These are phyloP conservation scores for Patella caerulea DNA, from an alignment of 2,888 invertebrate species.

Conservation along the genomic window DNA sequence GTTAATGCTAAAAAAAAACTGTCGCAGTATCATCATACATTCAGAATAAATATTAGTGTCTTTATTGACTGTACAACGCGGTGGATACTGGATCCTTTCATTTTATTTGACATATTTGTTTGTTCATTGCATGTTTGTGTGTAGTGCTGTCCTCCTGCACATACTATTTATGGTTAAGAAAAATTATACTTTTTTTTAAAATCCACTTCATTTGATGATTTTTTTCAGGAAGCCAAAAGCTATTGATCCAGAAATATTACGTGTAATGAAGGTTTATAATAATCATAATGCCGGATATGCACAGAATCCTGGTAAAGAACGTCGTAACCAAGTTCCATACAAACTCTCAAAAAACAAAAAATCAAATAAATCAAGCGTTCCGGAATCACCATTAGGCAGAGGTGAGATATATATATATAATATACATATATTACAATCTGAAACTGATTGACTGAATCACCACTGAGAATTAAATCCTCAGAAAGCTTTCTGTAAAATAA, in stretches of 20 bases:
- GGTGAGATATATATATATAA: slow-evolving; percentile 51
- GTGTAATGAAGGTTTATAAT: slow-evolving; percentile 94
- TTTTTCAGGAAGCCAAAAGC: slow-evolving; percentile 81
- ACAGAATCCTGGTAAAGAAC: slow-evolving; percentile 86
- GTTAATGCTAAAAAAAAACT: no score
- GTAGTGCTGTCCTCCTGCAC: no score
- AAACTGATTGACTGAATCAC: no score
- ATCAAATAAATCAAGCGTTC: slow-evolving; percentile 56
- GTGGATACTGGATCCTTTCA: no score
- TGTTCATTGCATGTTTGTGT: no score
- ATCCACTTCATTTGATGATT: background rate
- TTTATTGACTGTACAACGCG: no score
- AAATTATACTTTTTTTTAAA: background rate
- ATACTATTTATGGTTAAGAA: no score
- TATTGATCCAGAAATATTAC: slow-evolving; percentile 87
- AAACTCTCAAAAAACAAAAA: slow-evolving; percentile 43
- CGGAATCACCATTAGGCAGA: slow-evolving; percentile 68
- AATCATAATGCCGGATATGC: slow-evolving; percentile 97
- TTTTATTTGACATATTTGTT: no score
- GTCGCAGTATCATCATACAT: background rate
- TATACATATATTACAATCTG: no score
- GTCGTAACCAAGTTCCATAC: slow-evolving; percentile 82
- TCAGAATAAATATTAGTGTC: no score
- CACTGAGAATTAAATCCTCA: no score
- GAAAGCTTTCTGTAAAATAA: no score